Base-by-base conservation (phyloP, 2,888 invertebrate genomes). In the Eupithecia abbreviata region DNA sequence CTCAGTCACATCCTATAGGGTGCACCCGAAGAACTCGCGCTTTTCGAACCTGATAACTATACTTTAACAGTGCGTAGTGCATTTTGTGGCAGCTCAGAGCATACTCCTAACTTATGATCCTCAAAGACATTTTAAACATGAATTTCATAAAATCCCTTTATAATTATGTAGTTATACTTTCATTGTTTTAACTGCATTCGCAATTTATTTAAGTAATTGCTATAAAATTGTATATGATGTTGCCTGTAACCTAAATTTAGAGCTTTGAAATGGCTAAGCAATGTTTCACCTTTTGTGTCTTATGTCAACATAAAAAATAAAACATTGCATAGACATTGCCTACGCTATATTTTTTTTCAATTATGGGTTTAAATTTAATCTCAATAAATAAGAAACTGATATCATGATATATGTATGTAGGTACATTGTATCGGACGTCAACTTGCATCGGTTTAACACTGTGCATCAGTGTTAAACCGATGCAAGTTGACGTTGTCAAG, bases 1-100 rank as follows among this genome's bases (percentile, higher is more conserved):
- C 70, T 72, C 78, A 76, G 76, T 74, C 76, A 72, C 76, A 74
- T 78, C 58, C 70, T 76, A 77, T 66, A 75, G 43, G 15, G 18
- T 55, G 72, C 66, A 15, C 49, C 30, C 9, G 71, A 66, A 68
- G n/a, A 71, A 49, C 73, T 58, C 74, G 62, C 71, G 65, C 69
- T 47, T 66, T 69, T 62, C 10, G 30, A 62, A 62, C 30, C 30
- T 62, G 9, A 58, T 18, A 58, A 62, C 18, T 62, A 30, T 62
- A 30, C n/a, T 6, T n/a, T 30, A 30, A 18, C 10, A 47, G 47
- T 55, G 55, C 55, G n/a, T 55, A 55, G 18, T 58, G 58, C 3
- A 18, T 58, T 58, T 58, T 58, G 3, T 58, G 9, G 9, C 51
- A 4, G 5, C 5, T 1, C 58, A 18, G 47, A 47, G 58, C 18